phyloP scores from a whole-genome alignment of 2,888 invertebrate species.

The Spialia ferax region DNA sequence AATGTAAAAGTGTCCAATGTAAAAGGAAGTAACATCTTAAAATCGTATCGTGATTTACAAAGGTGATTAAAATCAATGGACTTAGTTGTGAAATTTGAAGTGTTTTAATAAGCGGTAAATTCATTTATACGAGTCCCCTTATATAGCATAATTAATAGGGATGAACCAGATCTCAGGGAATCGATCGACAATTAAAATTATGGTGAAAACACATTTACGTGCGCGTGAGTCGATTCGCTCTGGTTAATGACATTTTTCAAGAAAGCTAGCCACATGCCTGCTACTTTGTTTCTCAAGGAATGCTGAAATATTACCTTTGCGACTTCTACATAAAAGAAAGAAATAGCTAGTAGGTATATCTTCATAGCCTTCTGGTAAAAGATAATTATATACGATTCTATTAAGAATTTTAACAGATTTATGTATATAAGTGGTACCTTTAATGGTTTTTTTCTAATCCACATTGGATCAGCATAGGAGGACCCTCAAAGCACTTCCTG shows the following conservation, averaged over 20 bases:
- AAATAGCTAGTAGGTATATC: no score
- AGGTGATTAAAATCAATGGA: constrained; percentile 47
- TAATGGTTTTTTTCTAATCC: no score
- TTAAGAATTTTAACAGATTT: no score
- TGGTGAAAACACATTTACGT: constrained; percentile 33
- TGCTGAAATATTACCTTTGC: background rate
- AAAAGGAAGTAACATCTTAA: no score
- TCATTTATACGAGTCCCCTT: constrained; percentile 58
- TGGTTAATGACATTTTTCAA: constrained; percentile 16
- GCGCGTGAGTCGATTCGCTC: constrained; percentile 28
- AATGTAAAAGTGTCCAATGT: no score
- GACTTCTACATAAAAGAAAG: no score
- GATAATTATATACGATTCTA: no score
- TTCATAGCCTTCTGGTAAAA: no score
- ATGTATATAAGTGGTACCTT: no score
- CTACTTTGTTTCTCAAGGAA: background rate
- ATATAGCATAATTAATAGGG: constrained; percentile 57
- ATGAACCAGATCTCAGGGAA: constrained; percentile 42
- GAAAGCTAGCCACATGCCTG: constrained; percentile 12
- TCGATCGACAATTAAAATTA: constrained; percentile 20
- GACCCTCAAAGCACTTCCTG: no score
- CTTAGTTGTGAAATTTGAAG: constrained; percentile 64
- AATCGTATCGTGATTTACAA: constrained; percentile 53
- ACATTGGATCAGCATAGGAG: no score
- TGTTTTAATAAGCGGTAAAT: constrained; percentile 75